phyloP scores from a whole-genome alignment of 2,797 vertebrate species.

The Typhlichthys subterraneus region DNA sequence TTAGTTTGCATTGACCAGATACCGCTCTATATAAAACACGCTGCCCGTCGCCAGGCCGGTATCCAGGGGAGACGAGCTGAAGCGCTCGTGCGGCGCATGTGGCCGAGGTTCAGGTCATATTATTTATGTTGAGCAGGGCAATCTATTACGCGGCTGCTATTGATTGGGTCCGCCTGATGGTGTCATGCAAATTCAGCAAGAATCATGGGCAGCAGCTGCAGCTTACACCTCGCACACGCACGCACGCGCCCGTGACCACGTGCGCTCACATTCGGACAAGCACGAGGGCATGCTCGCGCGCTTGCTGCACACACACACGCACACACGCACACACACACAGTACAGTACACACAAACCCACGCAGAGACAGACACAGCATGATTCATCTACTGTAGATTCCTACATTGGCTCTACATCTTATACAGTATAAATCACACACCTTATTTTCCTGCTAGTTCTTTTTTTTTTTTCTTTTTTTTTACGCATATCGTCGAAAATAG shows the following conservation, averaged over 20 bases:
- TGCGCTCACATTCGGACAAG: background rate
- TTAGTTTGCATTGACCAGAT: slow-evolving; percentile 33
- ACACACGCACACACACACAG: background rate
- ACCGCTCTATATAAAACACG: slow-evolving; percentile 24
- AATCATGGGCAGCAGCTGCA: slow-evolving; percentile 53
- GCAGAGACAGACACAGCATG: background rate
- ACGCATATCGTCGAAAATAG: slow-evolving; percentile 34
- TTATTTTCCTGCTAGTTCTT: slow-evolving; percentile 15
- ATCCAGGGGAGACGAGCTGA: slow-evolving; percentile 42
- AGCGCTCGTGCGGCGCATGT: slow-evolving; percentile 47
- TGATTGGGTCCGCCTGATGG: slow-evolving; percentile 68
- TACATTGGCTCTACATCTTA: slow-evolving; percentile 21
- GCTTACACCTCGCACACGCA: slow-evolving; percentile 25
- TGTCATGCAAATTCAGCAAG: slow-evolving; percentile 69
- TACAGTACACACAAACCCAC: background rate
- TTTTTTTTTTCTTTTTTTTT: slow-evolving; percentile 9
- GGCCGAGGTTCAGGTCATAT: slow-evolving; percentile 56
- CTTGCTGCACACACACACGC: background rate
- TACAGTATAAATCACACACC: slow-evolving; percentile 13
- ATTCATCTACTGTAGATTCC: slow-evolving; percentile 29
- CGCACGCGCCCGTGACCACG: slow-evolving; percentile 7
- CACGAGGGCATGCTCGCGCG: background rate
- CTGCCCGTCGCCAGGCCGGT: slow-evolving; percentile 42
- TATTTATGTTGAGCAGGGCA: slow-evolving; percentile 69
- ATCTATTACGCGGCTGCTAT: slow-evolving; percentile 72